Conservation (phyloP, 2,797 vertebrate genomes). For the Urocyon cinereoargenteus region DNA sequence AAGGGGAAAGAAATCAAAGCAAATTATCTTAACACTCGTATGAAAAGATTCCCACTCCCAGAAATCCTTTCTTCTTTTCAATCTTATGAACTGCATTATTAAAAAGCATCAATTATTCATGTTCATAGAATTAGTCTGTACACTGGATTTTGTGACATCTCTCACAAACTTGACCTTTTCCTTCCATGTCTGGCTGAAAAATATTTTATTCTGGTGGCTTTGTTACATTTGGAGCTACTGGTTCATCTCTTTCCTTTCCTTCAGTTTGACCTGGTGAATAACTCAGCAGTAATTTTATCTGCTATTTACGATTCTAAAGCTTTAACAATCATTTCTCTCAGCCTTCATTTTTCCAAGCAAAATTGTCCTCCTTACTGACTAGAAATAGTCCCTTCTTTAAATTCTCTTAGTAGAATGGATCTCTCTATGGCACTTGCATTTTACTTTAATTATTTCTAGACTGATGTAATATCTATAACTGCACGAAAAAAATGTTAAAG, state of each 20-base stretch:
- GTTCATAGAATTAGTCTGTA: neutral
- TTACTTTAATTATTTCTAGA: constrained; percentile 27
- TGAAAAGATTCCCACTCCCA: constrained; percentile 13
- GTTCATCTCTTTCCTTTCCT: neutral
- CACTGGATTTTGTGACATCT: neutral
- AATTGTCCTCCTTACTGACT: neutral
- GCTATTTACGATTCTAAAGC: neutral
- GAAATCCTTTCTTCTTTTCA: neutral
- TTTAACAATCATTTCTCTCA: neutral
- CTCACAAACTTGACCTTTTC: neutral
- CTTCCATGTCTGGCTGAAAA: neutral
- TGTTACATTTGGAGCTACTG: neutral
- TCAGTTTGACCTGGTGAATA: neutral
- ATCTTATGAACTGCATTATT: constrained; percentile 34
- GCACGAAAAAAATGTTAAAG: neutral
- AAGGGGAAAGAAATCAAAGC: constrained; percentile 47
- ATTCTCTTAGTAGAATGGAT: neutral
- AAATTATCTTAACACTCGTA: constrained; percentile 11
- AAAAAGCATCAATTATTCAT: constrained; percentile 47
- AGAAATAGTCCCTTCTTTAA: neutral
- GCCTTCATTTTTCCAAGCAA: neutral
- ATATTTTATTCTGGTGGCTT: neutral
- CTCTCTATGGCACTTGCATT: neutral
- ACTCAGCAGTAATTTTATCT: neutral
- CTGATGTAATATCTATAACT: neutral